Conservation (phyloP, 2,113 vertebrate genomes). For the Pseudonaja textilis region DNA sequence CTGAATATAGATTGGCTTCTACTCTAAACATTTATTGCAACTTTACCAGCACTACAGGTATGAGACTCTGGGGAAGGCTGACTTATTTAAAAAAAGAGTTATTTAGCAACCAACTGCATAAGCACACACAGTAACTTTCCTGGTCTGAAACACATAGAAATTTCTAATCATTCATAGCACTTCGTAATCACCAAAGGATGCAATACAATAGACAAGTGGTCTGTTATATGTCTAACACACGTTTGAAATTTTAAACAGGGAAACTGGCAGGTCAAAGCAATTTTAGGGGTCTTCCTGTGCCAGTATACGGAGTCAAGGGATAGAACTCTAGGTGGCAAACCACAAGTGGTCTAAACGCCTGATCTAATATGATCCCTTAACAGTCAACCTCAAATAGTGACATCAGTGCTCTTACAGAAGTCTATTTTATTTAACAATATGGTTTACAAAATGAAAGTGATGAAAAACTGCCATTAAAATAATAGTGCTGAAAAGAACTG, state of each 20-base stretch:
- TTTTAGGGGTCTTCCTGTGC: not conserved
- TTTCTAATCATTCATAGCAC: not conserved
- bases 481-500: not conserved
- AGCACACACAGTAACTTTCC: not conserved
- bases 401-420: not conserved
- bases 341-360: not conserved
- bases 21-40: not conserved
- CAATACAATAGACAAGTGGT: not conserved
- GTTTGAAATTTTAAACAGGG: not conserved
- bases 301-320: not conserved
- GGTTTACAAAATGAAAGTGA: not conserved
- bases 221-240: not conserved
- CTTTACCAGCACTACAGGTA: not conserved
- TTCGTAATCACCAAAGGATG: not conserved
- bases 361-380: not conserved
- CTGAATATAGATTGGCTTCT: not conserved
- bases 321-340: not conserved
- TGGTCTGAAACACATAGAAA: not conserved
- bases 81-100: not conserved
- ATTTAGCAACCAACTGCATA: not conserved
- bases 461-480: not conserved
- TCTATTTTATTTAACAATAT: not conserved
- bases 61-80: not conserved
- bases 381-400: not conserved
- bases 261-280: not conserved